phyloP scores from a whole-genome alignment of 2,888 invertebrate species.

The Chydorus sphaericus region DNA sequence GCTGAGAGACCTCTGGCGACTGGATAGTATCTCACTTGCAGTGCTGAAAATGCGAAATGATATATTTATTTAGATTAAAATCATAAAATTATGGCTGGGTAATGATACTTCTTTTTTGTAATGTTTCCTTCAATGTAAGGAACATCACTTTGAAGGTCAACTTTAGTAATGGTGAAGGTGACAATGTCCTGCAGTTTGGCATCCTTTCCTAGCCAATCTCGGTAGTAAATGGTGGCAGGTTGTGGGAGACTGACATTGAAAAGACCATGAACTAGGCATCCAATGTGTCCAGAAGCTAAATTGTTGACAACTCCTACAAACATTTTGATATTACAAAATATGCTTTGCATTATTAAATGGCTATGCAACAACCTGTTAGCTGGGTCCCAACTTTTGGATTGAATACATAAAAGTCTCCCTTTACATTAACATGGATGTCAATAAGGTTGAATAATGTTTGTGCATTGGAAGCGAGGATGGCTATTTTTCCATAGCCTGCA shows the following conservation, averaged over 20 bases:
- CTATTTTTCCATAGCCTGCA: constrained; percentile 48
- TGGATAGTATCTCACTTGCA: neutral
- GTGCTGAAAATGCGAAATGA: neutral
- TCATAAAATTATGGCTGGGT: neutral
- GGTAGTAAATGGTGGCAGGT: constrained; percentile 33
- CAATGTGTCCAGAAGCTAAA: constrained; percentile 47
- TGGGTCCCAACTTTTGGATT: constrained; percentile 43
- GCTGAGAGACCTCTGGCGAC: neutral
- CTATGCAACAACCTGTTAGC: constrained; percentile 34
- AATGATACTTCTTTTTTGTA: neutral
- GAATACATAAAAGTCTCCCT: constrained; percentile 54
- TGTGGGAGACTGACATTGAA: constrained; percentile 55
- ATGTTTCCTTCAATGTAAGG: constrained; percentile 49
- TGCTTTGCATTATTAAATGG: neutral
- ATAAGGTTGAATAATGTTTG: constrained; percentile 43
- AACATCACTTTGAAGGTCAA: constrained; percentile 42
- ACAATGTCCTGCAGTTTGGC: constrained; percentile 45
- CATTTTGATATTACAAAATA: neutral
- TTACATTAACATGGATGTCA: constrained; percentile 47
- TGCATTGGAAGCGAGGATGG: constrained; percentile 41
- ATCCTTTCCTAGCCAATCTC: constrained; percentile 41
- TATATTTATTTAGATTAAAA: neutral
- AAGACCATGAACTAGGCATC: constrained; percentile 48
- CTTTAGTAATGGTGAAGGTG: constrained; percentile 40
- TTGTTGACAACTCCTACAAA: constrained; percentile 45